These are phyloP conservation scores for Elgaria multicarinata DNA, from an alignment of 2,113 vertebrate genomes.

Conservation along the genomic window DNA sequence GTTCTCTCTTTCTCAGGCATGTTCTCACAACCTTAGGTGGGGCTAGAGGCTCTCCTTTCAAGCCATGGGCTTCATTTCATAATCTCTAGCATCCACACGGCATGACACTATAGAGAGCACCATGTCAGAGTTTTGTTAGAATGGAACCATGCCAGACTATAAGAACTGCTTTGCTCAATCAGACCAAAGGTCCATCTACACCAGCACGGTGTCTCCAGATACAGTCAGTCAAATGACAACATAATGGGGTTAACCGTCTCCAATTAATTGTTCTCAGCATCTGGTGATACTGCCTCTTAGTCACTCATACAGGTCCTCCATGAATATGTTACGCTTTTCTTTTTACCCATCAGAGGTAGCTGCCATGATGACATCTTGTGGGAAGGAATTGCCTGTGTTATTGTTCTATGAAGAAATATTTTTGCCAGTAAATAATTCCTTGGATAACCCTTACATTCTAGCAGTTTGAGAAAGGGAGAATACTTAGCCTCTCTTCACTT, in stretches of 20 bases:
- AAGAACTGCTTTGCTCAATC: neutral
- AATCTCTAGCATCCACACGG: neutral
- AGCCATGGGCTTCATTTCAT: neutral
- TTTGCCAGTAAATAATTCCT: neutral
- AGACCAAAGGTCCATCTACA: neutral
- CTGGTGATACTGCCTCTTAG: neutral
- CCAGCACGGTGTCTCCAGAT: neutral
- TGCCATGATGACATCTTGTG: neutral
- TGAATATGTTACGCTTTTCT: neutral
- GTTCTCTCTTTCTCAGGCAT: neutral
- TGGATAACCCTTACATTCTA: neutral
- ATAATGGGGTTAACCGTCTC: neutral
- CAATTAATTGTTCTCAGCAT: neutral
- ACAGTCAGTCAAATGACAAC: neutral
- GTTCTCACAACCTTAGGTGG: neutral
- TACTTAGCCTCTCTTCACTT: neutral
- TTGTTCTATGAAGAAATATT: neutral
- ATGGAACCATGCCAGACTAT: neutral
- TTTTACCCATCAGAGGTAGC: neutral
- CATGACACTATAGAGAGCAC: too few relatives aligned
- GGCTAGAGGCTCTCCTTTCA: neutral
- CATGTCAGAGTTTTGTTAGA: neutral
- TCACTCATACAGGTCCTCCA: neutral
- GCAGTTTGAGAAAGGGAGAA: neutral
- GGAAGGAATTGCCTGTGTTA: neutral